Evolutionary conservation across 2,113 vertebrate species (phyloP).

Genomic region (Triplophysa rosa): DNA sequence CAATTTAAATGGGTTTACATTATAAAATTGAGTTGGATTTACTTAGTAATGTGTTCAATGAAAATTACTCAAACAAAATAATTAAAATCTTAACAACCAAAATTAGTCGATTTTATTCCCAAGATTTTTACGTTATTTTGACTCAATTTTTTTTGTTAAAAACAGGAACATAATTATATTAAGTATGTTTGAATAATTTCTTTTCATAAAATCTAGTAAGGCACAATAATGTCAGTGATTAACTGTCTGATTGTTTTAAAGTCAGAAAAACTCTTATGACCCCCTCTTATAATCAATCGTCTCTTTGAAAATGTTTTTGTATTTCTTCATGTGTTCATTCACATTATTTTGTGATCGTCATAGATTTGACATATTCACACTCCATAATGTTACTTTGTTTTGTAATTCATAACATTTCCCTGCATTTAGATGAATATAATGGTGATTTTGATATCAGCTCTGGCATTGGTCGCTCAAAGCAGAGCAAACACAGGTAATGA

Average conservation of each 20-base stretch:
- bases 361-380: neutral
- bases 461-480: slow-evolving; percentile 69
- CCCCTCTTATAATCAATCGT: neutral
- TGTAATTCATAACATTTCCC: neutral
- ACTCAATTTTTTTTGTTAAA: no score
- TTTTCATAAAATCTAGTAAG: no score
- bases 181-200: no score
- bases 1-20: no score
- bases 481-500: slow-evolving; percentile 83
- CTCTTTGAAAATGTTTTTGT: neutral
- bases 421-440: slow-evolving; percentile 77
- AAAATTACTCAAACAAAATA: no score
- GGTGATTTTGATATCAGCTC: slow-evolving; percentile 68
- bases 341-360: neutral
- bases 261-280: neutral
- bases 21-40: no score
- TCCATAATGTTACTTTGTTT: neutral
- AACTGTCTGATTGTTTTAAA: slow-evolving; percentile 6
- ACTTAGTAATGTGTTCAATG: no score
- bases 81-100: no score
- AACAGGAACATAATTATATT: no score
- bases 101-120: no score
- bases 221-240: slow-evolving; percentile 1
- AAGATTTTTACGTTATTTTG: no score
- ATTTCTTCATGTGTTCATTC: neutral